Conservation (phyloP, 2,888 invertebrate genomes). For the Drosophila barbarae region DNA sequence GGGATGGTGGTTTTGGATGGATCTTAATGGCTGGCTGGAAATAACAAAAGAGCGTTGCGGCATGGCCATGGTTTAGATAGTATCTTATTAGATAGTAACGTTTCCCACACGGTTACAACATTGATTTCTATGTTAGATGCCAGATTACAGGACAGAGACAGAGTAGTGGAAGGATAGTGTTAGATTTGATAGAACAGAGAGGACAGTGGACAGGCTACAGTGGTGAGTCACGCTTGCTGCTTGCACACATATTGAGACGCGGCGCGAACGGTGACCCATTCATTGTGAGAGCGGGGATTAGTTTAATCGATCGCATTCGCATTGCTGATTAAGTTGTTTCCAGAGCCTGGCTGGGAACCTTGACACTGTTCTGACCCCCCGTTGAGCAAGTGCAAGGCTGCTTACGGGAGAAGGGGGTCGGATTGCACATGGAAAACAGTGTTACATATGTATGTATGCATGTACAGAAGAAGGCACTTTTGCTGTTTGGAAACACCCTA, state of each 20-base stretch:
- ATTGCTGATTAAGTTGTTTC: conserved; percentile 48
- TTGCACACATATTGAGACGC: conserved; percentile 14
- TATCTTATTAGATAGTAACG: conserved; percentile 23
- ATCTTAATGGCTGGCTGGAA: conserved; percentile 43
- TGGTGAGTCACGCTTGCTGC: conserved; percentile 24
- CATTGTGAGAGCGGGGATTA: conserved; percentile 13
- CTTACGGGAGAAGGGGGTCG: neutral
- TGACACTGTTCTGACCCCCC: conserved; percentile 31
- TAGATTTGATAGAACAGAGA: conserved; percentile 12
- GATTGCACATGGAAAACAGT: conserved; percentile 1
- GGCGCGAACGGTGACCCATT: conserved; percentile 3
- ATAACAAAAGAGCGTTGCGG: conserved; percentile 51
- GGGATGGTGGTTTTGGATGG: conserved; percentile 30
- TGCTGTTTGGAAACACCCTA: conserved; percentile 30
- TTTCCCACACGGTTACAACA: conserved; percentile 40
- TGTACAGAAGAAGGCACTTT: conserved; percentile 4
- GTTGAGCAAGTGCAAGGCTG: conserved; percentile 26
- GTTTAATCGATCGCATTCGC: conserved; percentile 47
- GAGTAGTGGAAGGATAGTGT: conserved; percentile 21
- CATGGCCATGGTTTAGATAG: conserved; percentile 41
- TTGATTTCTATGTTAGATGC: conserved; percentile 12
- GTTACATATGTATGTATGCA: conserved; percentile 10
- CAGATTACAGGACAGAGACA: conserved; percentile 31
- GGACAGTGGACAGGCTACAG: conserved; percentile 6
- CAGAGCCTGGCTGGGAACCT: conserved; percentile 33